phyloP scores from a whole-genome alignment of 2,113 vertebrate genomes.

The Neomonachus schauinslandi region DNA sequence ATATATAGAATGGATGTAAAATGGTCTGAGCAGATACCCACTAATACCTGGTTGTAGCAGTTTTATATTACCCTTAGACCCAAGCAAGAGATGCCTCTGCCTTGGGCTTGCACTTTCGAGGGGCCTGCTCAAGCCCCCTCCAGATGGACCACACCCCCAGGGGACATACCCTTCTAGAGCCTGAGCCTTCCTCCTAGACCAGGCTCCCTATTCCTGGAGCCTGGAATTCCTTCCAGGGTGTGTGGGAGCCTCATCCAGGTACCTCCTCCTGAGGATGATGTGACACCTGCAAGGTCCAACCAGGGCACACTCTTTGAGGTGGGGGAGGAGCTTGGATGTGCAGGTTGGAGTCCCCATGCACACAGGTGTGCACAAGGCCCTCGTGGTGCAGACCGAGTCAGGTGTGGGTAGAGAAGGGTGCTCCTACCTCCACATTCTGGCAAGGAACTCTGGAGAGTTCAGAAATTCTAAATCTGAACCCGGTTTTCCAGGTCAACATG shows the following conservation, averaged over 20 bases:
- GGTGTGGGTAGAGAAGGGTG: neutral
- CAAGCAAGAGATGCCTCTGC: neutral
- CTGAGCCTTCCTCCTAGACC: neutral
- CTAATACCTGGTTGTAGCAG: neutral
- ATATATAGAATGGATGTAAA: neutral
- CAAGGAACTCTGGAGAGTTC: neutral
- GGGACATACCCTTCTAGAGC: neutral
- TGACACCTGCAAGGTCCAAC: too few species aligned
- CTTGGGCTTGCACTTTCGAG: neutral
- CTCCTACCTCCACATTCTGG: neutral
- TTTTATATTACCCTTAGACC: neutral
- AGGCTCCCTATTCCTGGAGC: neutral
- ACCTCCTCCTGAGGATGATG: neutral
- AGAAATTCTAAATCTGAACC: neutral
- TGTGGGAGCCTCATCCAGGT: neutral
- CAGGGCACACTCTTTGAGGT: too few species aligned
- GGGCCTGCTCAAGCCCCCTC: neutral
- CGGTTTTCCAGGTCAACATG: neutral
- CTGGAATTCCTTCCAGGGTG: neutral
- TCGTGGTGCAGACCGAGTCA: fast-evolving
- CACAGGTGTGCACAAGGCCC: fast-evolving
- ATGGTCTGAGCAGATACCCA: neutral
- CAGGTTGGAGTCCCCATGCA: neutral
- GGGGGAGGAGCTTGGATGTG: fast-evolving
- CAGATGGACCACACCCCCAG: neutral